Conservation (phyloP, 2,888 invertebrate genomes). For the Sinotaia quadrata region DNA sequence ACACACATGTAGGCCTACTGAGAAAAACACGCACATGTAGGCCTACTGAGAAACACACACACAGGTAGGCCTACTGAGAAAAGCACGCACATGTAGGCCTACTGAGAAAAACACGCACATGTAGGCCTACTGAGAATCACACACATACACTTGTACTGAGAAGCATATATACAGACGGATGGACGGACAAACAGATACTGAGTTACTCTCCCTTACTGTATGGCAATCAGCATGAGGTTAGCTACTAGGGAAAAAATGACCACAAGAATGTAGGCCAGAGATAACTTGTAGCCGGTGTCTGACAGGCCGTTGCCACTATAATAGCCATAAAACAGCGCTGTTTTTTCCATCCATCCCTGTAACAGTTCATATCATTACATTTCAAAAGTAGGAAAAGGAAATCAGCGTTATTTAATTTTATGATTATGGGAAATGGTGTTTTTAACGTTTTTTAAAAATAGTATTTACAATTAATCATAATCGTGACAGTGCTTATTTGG, state of each 20-base stretch:
- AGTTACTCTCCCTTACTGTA: conserved; percentile 63
- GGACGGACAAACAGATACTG: too few relatives aligned
- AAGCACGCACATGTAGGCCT: neutral
- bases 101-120: neutral
- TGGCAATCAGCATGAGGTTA: conserved; percentile 66
- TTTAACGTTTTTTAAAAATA: too few relatives aligned
- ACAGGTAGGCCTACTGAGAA: neutral
- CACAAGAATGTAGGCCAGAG: conserved; percentile 79
- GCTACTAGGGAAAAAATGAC: conserved; percentile 60
- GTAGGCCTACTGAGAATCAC: too few relatives aligned
- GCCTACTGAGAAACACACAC: neutral
- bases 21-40: neutral
- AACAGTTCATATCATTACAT: too few relatives aligned
- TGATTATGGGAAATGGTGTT: too few relatives aligned
- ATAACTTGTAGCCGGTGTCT: conserved; percentile 79
- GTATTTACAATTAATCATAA: too few relatives aligned
- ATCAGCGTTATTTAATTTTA: too few relatives aligned
- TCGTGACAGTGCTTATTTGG: too few relatives aligned
- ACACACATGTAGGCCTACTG: neutral
- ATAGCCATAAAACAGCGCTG: conserved; percentile 85
- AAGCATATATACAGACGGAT: neutral
- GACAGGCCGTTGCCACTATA: conserved; percentile 73
- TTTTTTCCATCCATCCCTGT: conserved; percentile 82
- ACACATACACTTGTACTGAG: neutral
- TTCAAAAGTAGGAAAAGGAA: too few relatives aligned